Conservation (phyloP, 2,888 invertebrate genomes). For the Subacronicta megacephala region DNA sequence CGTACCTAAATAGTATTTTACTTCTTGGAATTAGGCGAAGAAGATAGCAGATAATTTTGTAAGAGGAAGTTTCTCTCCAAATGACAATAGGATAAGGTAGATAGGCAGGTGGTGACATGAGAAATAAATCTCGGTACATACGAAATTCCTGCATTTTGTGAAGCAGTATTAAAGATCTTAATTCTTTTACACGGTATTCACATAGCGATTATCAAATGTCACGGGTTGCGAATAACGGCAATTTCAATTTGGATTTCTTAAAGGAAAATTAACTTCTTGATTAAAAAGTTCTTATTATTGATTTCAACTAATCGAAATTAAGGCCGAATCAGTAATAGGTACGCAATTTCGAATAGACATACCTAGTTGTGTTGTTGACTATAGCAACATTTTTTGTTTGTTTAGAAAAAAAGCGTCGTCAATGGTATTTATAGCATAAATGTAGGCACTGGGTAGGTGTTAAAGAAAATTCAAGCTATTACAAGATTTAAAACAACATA, state of each 20-base stretch:
- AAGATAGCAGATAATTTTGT: constrained; percentile 8
- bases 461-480: constrained; percentile 15
- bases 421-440: constrained; percentile 11
- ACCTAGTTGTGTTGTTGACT: constrained; percentile 15
- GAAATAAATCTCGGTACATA: constrained; percentile 10
- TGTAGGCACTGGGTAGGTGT: not conserved
- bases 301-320: constrained; percentile 53
- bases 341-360: constrained; percentile 23
- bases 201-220: constrained; percentile 58
- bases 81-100: not conserved
- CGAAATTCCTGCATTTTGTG: constrained; percentile 38
- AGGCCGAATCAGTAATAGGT: constrained; percentile 44
- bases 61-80: not conserved
- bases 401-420: constrained; percentile 1
- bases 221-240: constrained; percentile 53
- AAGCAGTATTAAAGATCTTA: constrained; percentile 50
- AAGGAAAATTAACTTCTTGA: constrained; percentile 57
- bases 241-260: constrained; percentile 56
- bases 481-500: constrained; percentile 30
- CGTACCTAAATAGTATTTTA: no score
- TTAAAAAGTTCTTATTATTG: constrained; percentile 54
- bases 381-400: constrained; percentile 14
- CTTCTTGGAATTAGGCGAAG: no score
- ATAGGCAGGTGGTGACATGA: no score
- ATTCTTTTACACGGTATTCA: constrained; percentile 56